These are phyloP conservation scores for Amblyornis subalaris DNA, from an alignment of 2,113 vertebrate genomes.

Conservation along the genomic window DNA sequence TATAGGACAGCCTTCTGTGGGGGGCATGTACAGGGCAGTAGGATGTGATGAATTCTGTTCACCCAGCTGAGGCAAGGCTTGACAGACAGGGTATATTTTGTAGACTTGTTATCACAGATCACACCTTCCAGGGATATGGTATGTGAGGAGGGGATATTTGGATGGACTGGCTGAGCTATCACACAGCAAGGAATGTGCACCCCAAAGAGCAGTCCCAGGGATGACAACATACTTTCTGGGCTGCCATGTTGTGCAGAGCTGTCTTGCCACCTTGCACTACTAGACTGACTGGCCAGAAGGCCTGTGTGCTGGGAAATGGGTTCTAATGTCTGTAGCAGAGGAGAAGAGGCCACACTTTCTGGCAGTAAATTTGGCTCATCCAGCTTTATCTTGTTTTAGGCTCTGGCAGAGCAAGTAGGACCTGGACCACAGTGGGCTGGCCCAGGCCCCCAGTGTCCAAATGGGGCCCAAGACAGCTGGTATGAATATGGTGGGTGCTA, in stretches of 20 bases:
- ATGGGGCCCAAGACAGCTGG: background rate
- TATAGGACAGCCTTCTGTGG: too few relatives aligned
- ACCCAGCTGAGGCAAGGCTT: background rate
- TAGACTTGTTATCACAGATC: background rate
- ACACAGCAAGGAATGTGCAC: background rate
- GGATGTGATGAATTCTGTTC: background rate
- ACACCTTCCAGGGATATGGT: background rate
- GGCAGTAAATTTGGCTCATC: background rate
- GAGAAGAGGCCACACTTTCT: background rate
- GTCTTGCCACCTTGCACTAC: background rate
- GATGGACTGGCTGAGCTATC: background rate
- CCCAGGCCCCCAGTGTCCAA: background rate
- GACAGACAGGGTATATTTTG: background rate
- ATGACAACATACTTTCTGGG: background rate
- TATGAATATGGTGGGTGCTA: background rate
- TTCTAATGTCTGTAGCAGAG: background rate
- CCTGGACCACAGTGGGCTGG: background rate
- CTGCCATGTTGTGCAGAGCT: background rate
- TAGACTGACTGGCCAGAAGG: background rate
- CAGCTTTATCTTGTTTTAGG: background rate
- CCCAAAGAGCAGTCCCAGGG: background rate
- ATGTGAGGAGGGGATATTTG: fast-evolving
- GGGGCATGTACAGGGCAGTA: background rate
- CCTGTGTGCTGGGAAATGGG: background rate
- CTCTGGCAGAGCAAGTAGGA: background rate